Evolutionary conservation across 2,888 invertebrate species (phyloP).

Genomic region (Drosophila cracens): DNA sequence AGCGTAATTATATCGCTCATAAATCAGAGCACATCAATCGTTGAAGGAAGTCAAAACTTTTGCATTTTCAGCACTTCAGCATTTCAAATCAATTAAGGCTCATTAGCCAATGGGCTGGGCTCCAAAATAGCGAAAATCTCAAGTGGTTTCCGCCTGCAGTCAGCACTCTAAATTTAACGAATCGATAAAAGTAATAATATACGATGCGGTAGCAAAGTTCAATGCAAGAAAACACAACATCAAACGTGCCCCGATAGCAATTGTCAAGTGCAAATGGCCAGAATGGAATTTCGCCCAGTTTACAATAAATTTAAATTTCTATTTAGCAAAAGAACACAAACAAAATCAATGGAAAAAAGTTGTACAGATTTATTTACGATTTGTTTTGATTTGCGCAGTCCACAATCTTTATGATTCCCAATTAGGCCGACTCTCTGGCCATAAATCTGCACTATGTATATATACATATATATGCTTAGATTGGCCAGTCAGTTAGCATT

Average conservation of each 20-base stretch:
- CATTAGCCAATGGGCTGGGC: constrained; percentile 40
- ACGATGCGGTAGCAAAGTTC: constrained; percentile 69
- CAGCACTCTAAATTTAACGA: constrained; percentile 16
- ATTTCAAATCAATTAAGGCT: constrained; percentile 66
- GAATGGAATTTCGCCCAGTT: constrained; percentile 52
- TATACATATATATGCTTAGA: constrained; percentile 9
- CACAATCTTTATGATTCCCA: constrained; percentile 67
- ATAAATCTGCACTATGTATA: constrained; percentile 53
- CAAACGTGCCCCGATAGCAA: constrained; percentile 59
- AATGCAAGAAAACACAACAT: constrained; percentile 49
- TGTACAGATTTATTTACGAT: constrained; percentile 69
- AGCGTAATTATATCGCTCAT: constrained; percentile 18
- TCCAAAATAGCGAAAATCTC: constrained; percentile 35
- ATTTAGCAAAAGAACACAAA: neutral
- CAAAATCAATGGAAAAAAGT: neutral
- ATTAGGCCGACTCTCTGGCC: constrained; percentile 38
- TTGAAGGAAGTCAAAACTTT: neutral
- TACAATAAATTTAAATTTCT: constrained; percentile 21
- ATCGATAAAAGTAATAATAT: constrained; percentile 62
- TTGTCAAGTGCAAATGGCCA: constrained; percentile 57
- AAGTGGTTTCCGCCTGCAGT: constrained; percentile 42
- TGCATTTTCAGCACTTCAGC: constrained; percentile 23
- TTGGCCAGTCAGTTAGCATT: constrained; percentile 26
- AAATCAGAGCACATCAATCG: constrained; percentile 36
- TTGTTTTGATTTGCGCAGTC: constrained; percentile 65